Evolutionary conservation across 1,140 invertebrate species (phyloP), one percentile per base, ranked within the genome.

Genomic region (Camponotus floridanus): DNA sequence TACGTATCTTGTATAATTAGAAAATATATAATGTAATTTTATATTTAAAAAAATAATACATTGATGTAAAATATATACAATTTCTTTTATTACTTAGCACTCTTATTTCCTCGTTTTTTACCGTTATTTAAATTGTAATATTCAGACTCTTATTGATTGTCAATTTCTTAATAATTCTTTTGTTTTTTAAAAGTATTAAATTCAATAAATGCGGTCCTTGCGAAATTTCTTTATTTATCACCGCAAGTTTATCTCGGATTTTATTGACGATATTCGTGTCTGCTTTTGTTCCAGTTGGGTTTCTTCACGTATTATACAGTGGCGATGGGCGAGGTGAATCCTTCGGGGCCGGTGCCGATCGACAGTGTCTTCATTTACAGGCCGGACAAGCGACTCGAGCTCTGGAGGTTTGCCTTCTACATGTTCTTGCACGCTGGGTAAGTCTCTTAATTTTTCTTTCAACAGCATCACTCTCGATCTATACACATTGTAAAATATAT

Each of bases 381-480:
- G 86, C 98, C 98, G 21, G 98, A 99, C 95, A 97, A 98, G 94
- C 96, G 98, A 51, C 96, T 97, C 59, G 98, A 99, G 95, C 96
- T 99, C 67, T 99, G 98, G 98, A 96, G 98, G 92, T 99, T 99
- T 94, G 95, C 99, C 86, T 97, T 98, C 88, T 99, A 99, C 95
- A 99, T 98, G 97, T 97, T 99, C 85, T 96, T 99, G 90, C 99
- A 99, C 95, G 98, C 98, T 21, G 98, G 98, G 96, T 98, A 96
- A 96, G 97, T 95, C 31, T 15, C 11, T 2, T 70, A 11, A 55
- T 51, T 21, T 64, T 59, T 48, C n/a, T 26, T 61, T 73, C 2
- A 39, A 64, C 7, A 21, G 68, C 36, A 33, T 21, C 31, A 42
- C 42, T 21, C 21, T 31, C 18, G 55, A 62, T 76, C 21, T 33